Evolutionary conservation across 1,140 invertebrate genomes (phyloP).

Genomic region (Polypedilum vanderplanki): DNA sequence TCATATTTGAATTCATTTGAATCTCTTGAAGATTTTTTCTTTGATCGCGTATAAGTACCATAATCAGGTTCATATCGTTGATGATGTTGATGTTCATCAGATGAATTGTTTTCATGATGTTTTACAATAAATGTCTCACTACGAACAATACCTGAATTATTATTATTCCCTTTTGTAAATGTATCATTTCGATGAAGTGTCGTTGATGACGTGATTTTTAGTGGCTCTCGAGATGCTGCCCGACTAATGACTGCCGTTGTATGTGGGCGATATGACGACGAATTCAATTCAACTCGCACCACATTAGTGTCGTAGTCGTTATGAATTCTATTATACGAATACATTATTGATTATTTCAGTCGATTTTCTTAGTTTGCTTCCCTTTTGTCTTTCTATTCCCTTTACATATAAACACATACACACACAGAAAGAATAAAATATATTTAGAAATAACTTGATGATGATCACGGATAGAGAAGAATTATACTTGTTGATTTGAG

Average conservation of each 20-base stretch:
- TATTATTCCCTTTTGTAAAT: neutral
- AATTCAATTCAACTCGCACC: slow-evolving; percentile 19
- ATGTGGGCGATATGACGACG: slow-evolving; percentile 18
- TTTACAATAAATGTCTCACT: slow-evolving; percentile 19
- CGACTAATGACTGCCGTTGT: neutral
- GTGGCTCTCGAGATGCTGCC: neutral
- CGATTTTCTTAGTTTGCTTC: no score
- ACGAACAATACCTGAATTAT: neutral
- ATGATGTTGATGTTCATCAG: neutral
- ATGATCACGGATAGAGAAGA: neutral
- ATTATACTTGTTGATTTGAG: neutral
- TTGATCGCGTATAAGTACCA: neutral
- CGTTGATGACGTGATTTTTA: slow-evolving; percentile 13
- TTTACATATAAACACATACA: neutral
- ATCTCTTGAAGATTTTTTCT: neutral
- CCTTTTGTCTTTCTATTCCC: no score
- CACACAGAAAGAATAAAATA: neutral
- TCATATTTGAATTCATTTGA: neutral
- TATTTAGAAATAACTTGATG: neutral
- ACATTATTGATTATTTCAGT: neutral
- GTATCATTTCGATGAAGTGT: slow-evolving; percentile 1
- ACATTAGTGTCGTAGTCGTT: slow-evolving; percentile 21
- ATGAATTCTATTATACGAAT: slow-evolving; percentile 13
- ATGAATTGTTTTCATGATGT: slow-evolving; percentile 1
- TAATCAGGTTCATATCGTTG: slow-evolving; percentile 6